phyloP scores from a whole-genome alignment of 2,888 invertebrate species.

The Strigamia transsilvanica region DNA sequence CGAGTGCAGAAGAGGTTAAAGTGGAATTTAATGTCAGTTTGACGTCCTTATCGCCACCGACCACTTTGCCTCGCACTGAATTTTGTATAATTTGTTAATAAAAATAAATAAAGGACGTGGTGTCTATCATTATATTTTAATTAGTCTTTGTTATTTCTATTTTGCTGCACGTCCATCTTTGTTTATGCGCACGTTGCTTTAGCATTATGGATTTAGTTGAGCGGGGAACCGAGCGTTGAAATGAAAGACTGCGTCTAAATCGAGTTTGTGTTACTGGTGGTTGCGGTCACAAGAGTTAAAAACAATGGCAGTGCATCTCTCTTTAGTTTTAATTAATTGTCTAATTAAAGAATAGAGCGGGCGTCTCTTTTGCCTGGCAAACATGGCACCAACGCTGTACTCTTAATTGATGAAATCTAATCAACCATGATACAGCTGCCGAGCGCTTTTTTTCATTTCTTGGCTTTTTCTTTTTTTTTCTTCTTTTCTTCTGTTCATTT shows the following conservation, averaged over 20 bases:
- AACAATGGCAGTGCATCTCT: constrained; percentile 35
- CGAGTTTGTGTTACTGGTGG: constrained; percentile 35
- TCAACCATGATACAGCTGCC: constrained; percentile 35
- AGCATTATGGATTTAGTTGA: background rate
- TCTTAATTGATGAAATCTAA: constrained; percentile 38
- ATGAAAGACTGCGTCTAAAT: background rate
- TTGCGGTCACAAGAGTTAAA: constrained; percentile 34
- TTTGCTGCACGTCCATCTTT: background rate
- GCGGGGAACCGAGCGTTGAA: background rate
- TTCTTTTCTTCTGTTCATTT: background rate
- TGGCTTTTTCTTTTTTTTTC: background rate
- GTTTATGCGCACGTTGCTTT: background rate
- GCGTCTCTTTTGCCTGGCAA: constrained; percentile 38
- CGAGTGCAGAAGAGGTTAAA: background rate
- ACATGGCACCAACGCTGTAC: constrained; percentile 38
- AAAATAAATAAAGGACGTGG: background rate
- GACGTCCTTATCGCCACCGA: background rate
- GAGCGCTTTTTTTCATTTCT: background rate
- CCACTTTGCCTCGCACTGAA: background rate
- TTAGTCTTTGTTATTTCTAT: background rate
- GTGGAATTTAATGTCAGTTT: constrained; percentile 8
- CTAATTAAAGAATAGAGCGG: constrained; percentile 38
- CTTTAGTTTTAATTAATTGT: constrained; percentile 38
- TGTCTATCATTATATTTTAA: background rate
- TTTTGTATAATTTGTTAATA: background rate